Percentiles rank a stretch among this genome's conserved stretches.
These are phyloP conservation scores for Xyrauchen texanus DNA, from an alignment of 2,113 vertebrate species.

Conservation along the genomic window DNA sequence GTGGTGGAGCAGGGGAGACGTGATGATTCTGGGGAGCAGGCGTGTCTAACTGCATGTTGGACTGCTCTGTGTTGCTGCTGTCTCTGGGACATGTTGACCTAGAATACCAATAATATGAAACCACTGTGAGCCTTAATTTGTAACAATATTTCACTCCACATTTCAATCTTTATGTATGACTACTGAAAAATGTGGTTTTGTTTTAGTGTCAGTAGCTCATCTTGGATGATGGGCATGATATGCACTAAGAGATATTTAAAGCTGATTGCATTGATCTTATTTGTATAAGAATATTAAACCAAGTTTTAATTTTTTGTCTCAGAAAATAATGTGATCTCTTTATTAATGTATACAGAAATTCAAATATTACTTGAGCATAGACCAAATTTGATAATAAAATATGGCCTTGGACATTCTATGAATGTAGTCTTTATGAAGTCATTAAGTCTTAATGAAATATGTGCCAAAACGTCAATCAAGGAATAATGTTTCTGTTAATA, in stretches of 20 bases:
- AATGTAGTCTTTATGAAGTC: no score
- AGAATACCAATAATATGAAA: neutral
- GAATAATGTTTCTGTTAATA: slow-evolving; percentile 11
- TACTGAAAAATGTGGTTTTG: slow-evolving; percentile 19
- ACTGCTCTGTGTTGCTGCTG: slow-evolving; percentile 88
- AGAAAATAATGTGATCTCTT: slow-evolving; percentile 16
- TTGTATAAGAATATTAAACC: slow-evolving; percentile 25
- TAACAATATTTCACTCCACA: neutral
- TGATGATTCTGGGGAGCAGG: slow-evolving; percentile 73
- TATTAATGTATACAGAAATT: neutral
- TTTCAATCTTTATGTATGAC: slow-evolving; percentile 38
- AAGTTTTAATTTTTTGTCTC: slow-evolving; percentile 27
- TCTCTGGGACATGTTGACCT: slow-evolving; percentile 90
- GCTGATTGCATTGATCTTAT: slow-evolving; percentile 24
- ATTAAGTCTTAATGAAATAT: no score
- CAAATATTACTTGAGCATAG: neutral
- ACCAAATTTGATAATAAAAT: slow-evolving; percentile 16
- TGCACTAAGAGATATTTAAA: slow-evolving; percentile 44
- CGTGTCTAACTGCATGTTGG: slow-evolving; percentile 86
- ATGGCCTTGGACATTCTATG: slow-evolving; percentile 14
- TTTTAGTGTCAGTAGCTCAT: no score
- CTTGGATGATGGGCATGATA: neutral
- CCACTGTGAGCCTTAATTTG: neutral
- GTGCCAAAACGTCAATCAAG: neutral
- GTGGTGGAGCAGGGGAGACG: slow-evolving; percentile 83